A percentile compares a stretch with the other conserved stretches of the same genome.
Evolutionary conservation across 2,888 invertebrate genomes (phyloP).

Genomic region (Conops quadrifasciatus): DNA sequence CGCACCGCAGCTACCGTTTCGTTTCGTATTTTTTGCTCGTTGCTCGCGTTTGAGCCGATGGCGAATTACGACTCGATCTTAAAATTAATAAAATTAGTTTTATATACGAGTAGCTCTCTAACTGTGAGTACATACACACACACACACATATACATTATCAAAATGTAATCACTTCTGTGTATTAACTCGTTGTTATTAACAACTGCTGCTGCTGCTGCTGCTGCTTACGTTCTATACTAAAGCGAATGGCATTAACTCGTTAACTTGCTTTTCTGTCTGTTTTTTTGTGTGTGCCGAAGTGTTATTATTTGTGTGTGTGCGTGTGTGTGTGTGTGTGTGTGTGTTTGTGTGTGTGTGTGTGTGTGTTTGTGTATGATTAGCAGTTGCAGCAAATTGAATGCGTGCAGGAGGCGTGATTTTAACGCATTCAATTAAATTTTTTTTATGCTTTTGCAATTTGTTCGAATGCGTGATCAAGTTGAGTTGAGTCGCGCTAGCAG

Average conservation of each 20-base stretch:
- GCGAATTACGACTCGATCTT: too few species aligned
- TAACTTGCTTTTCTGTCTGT: neutral
- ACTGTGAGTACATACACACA: too few species aligned
- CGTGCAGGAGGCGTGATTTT: constrained; percentile 38
- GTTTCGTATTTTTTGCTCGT: too few species aligned
- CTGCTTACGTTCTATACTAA: too few species aligned
- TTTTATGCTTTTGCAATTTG: neutral
- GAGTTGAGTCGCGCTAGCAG: neutral
- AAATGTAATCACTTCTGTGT: too few species aligned
- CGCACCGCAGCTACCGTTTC: too few species aligned
- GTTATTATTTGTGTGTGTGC: neutral
- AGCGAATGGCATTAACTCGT: too few species aligned
- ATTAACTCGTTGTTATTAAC: too few species aligned
- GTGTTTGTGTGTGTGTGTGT: neutral
- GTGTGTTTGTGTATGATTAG: neutral
- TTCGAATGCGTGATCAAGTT: neutral
- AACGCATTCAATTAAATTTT: neutral
- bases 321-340: constrained; percentile 5
- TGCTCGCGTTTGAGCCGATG: too few species aligned
- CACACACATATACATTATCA: constrained; percentile 9
- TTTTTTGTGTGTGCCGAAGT: neutral
- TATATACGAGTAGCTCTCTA: too few species aligned
- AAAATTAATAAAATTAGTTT: too few species aligned
- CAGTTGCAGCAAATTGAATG: constrained; percentile 14
- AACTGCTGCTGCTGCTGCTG: too few species aligned